These are phyloP conservation scores for Siniperca scherzeri DNA, from an alignment of 2,797 vertebrate genomes.

Conservation along the genomic window DNA sequence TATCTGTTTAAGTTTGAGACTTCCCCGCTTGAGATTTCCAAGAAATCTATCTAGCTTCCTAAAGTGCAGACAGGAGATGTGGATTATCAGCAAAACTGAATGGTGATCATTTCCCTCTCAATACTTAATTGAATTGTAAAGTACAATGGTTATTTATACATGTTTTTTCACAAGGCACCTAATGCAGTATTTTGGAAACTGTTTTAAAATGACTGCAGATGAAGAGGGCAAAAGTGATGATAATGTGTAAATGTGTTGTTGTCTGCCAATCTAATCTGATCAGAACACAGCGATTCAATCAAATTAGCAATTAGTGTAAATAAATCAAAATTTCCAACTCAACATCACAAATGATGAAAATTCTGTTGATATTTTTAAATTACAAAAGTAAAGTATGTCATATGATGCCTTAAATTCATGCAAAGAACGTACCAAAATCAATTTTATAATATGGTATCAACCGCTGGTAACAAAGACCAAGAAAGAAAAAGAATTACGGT, in stretches of 20 bases:
- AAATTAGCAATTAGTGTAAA: not conserved
- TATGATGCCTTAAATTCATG: not conserved
- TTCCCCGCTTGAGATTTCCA: slow-evolving; percentile 21
- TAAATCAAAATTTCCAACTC: not conserved
- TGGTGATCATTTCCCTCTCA: not conserved
- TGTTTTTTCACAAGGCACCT: not conserved
- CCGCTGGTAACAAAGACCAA: not conserved
- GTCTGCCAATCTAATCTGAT: too few relatives aligned
- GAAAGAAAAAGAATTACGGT: slow-evolving; percentile 11
- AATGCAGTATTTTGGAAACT: not conserved
- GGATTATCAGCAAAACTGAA: slow-evolving; percentile 10
- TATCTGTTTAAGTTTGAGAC: slow-evolving; percentile 44
- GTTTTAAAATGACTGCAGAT: not conserved
- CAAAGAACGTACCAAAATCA: not conserved
- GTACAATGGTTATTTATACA: not conserved
- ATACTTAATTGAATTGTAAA: slow-evolving; percentile 1
- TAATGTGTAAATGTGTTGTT: slow-evolving; percentile 7
- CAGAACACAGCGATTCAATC: not conserved
- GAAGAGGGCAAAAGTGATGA: not conserved
- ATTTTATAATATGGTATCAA: not conserved
- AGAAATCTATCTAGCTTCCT: slow-evolving; percentile 26
- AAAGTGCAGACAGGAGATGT: slow-evolving; percentile 13
- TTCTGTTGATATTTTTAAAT: not conserved
- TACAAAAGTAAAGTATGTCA: not conserved
- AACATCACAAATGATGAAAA: not conserved